These are phyloP conservation scores for Cheilosia vulpina DNA, from an alignment of 2,888 invertebrate species.

Conservation along the genomic window DNA sequence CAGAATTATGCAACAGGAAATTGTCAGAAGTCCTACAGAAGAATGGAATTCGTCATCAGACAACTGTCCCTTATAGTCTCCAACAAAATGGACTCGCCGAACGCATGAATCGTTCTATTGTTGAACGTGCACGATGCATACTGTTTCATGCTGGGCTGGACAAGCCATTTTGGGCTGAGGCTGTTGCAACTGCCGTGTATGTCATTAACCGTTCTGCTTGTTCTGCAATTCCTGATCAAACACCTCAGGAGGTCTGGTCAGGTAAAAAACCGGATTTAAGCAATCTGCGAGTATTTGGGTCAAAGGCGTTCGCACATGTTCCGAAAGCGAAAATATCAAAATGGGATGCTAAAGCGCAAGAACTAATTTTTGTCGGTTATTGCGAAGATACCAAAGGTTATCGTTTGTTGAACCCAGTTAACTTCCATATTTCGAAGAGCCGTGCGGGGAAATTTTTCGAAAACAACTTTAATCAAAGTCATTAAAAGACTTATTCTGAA, in stretches of 20 bases:
- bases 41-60: constrained; percentile 79
- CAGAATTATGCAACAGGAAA: too few species aligned
- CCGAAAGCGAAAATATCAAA: constrained; percentile 47
- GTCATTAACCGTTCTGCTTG: constrained; percentile 20
- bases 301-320: constrained; percentile 17
- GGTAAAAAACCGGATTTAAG: not conserved
- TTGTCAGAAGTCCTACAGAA: too few species aligned
- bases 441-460: constrained; percentile 45
- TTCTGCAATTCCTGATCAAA: constrained; percentile 14
- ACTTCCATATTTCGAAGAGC: constrained; percentile 27
- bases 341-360: constrained; percentile 9
- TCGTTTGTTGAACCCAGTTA: constrained; percentile 33
- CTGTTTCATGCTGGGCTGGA: too few species aligned
- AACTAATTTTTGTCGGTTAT: constrained; percentile 52
- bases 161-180: constrained; percentile 30
- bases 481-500: not conserved
- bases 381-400: constrained; percentile 46
- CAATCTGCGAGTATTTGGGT: constrained; percentile 15
- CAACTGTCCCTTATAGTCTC: constrained; percentile 78
- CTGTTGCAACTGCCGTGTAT: constrained; percentile 21
- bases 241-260: constrained; percentile 38
- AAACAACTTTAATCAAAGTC: constrained; percentile 17
- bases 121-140: constrained; percentile 3
- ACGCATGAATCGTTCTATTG: constrained; percentile 67
- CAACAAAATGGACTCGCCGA: constrained; percentile 80